phyloP scores from a whole-genome alignment of 2,888 invertebrate species.

The Lepidonotus clava region DNA sequence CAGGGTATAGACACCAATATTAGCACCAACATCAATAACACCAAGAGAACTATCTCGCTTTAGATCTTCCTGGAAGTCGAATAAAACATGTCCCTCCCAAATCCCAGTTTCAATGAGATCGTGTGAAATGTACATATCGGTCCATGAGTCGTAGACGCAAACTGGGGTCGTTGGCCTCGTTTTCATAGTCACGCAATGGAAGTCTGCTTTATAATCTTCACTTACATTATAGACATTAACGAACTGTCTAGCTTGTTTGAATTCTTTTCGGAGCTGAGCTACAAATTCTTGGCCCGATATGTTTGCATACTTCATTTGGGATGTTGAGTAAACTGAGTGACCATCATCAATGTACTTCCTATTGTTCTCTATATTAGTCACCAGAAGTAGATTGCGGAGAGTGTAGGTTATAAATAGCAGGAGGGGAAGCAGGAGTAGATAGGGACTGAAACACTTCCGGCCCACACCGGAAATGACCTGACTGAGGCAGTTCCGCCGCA shows the following conservation, averaged over 20 bases:
- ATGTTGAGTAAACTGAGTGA: no score
- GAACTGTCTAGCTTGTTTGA: not conserved
- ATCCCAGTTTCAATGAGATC: conserved; percentile 63
- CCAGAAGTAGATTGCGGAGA: no score
- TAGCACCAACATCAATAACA: conserved; percentile 66
- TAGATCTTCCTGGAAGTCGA: conserved; percentile 61
- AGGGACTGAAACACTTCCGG: not conserved
- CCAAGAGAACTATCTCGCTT: conserved; percentile 57
- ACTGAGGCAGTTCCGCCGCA: not conserved
- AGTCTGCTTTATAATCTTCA: conserved; percentile 55
- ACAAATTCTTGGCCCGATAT: no score
- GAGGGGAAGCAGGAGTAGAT: not conserved
- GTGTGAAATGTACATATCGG: conserved; percentile 65
- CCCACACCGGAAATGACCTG: not conserved
- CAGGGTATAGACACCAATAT: conserved; percentile 66
- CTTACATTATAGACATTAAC: not conserved
- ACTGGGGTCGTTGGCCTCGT: conserved; percentile 61
- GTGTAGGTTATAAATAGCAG: conserved; percentile 5
- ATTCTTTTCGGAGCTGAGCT: not conserved
- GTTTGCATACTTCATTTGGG: no score
- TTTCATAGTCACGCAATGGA: conserved; percentile 62
- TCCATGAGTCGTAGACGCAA: conserved; percentile 62
- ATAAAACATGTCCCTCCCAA: conserved; percentile 62
- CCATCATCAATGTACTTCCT: no score
- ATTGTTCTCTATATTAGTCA: no score